Evolutionary conservation across 2,888 invertebrate genomes (phyloP).

Genomic region (Parapristionchus giblindavisi): DNA sequence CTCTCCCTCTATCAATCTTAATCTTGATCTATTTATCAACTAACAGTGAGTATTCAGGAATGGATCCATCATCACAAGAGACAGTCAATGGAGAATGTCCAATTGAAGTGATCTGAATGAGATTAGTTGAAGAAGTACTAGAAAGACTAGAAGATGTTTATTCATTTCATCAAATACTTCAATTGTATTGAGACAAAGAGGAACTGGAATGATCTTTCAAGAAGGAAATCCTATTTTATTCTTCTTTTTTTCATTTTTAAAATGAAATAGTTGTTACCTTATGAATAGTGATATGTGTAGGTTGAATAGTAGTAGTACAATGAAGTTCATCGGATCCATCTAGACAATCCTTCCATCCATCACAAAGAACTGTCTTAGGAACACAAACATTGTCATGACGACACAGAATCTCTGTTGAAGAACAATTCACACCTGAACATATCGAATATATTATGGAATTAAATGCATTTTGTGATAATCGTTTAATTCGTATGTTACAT

Average conservation of each 20-base stretch:
- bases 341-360: constrained; percentile 59
- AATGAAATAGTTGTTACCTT: constrained; percentile 2
- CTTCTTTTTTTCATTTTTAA: neutral
- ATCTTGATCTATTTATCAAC: constrained; percentile 1
- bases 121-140: no score
- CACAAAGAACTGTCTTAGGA: constrained; percentile 54
- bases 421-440: constrained; percentile 57
- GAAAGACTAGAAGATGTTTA: no score
- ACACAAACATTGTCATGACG: constrained; percentile 56
- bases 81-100: constrained; percentile 50
- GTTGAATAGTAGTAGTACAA: neutral
- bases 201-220: no score
- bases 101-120: constrained; percentile 24
- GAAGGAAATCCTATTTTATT: no score
- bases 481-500: no score
- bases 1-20: constrained; percentile 19
- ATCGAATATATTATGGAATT: no score
- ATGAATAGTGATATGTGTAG: neutral
- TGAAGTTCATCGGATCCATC: constrained; percentile 55
- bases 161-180: no score
- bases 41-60: constrained; percentile 57
- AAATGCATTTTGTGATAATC: no score
- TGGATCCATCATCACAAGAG: constrained; percentile 63
- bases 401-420: constrained; percentile 55
- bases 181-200: no score